Conservation (phyloP, 1,140 invertebrate species). For the Choristoneura fumiferana region DNA sequence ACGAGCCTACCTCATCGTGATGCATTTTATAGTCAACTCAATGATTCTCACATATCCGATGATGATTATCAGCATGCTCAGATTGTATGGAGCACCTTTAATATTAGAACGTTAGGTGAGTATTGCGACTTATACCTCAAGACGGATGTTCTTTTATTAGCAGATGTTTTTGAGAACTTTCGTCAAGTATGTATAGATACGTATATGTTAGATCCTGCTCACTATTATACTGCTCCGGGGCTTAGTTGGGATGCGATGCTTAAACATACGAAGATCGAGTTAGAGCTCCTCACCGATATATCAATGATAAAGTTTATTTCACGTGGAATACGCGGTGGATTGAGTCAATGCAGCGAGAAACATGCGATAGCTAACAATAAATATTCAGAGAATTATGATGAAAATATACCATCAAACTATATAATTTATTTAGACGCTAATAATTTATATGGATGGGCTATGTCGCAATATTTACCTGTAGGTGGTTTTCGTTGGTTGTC, state of each 20-base stretch:
- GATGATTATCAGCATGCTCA: slow-evolving; percentile 58
- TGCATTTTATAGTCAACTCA: slow-evolving; percentile 22
- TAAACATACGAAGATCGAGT: slow-evolving; percentile 44
- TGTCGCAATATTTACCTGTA: slow-evolving; percentile 66
- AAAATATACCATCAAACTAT: slow-evolving; percentile 42
- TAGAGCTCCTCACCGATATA: slow-evolving; percentile 74
- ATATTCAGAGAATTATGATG: slow-evolving; percentile 68
- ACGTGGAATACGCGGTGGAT: slow-evolving; percentile 54
- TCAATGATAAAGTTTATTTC: slow-evolving; percentile 66
- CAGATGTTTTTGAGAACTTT: slow-evolving; percentile 38
- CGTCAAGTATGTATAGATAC: slow-evolving; percentile 58
- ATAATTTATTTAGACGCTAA: slow-evolving; percentile 77
- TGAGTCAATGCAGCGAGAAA: slow-evolving; percentile 49
- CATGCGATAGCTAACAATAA: slow-evolving; percentile 70
- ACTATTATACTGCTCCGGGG: slow-evolving; percentile 57
- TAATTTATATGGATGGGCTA: slow-evolving; percentile 78
- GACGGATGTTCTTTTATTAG: slow-evolving; percentile 45
- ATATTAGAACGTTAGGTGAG: slow-evolving; percentile 51
- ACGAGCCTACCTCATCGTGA: background rate
- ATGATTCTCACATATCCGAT: slow-evolving; percentile 35
- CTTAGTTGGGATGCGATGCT: slow-evolving; percentile 60
- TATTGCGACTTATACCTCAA: slow-evolving; percentile 69
- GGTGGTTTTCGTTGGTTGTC: slow-evolving; percentile 68
- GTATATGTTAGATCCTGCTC: slow-evolving; percentile 48
- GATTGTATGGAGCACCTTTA: slow-evolving; percentile 61